These are phyloP conservation scores for Tanytarsus gracilentus DNA, from an alignment of 2,888 invertebrate species.

Conservation along the genomic window DNA sequence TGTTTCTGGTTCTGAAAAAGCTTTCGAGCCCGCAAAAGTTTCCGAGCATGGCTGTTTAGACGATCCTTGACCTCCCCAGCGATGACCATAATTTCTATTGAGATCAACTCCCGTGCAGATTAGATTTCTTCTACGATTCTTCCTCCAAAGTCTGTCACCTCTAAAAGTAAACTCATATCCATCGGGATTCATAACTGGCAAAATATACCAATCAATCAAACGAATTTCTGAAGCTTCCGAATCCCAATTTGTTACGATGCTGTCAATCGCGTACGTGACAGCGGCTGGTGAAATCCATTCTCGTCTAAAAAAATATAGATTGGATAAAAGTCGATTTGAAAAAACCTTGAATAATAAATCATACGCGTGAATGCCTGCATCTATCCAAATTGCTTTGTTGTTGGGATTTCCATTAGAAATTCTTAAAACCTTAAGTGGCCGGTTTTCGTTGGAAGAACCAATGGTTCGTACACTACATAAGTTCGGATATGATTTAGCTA, in stretches of 20 bases:
- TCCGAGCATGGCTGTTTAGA: conserved; percentile 75
- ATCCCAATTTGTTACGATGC: conserved; percentile 59
- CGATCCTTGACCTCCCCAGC: conserved; percentile 80
- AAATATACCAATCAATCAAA: conserved; percentile 72
- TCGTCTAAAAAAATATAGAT: background rate
- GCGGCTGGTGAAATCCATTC: conserved; percentile 83
- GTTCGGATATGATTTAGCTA: conserved; percentile 62
- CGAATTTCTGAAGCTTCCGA: conserved; percentile 56
- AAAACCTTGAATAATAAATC: background rate
- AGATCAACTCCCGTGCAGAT: conserved; percentile 67
- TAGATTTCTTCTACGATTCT: conserved; percentile 51
- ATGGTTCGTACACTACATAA: conserved; percentile 63
- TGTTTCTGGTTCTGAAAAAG: conserved; percentile 85
- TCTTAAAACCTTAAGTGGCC: conserved; percentile 59
- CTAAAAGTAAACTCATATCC: conserved; percentile 73
- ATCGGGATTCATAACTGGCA: conserved; percentile 72
- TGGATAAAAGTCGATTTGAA: background rate
- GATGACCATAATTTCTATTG: conserved; percentile 80
- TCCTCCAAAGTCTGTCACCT: conserved; percentile 73
- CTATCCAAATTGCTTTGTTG: conserved; percentile 62
- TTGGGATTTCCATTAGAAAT: conserved; percentile 58
- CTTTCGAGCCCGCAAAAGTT: conserved; percentile 64
- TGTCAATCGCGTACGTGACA: conserved; percentile 65
- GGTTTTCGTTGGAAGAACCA: conserved; percentile 64
- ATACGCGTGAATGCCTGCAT: conserved; percentile 75